Base-by-base conservation (phyloP, 2,113 vertebrate species). In the Suncus etruscus region DNA sequence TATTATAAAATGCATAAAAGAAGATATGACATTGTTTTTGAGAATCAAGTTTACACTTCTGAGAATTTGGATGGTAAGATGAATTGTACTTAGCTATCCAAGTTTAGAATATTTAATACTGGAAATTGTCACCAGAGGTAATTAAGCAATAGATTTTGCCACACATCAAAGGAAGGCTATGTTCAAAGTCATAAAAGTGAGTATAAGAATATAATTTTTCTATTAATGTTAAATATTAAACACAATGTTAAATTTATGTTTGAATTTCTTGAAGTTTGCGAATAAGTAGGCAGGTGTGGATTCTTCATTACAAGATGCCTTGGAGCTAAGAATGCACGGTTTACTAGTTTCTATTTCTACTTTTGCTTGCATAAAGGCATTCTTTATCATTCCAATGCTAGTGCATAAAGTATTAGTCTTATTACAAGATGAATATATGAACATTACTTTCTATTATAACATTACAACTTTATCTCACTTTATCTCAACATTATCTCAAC, bases 171-270 rank as follows among this genome's bases (percentile, higher is more conserved):
- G 58, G 12, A 9, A 39, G 22, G 1, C 22, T 87, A 29, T 76
- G 74, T 81, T 70, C 29, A 80, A 82, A 86, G 69, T 66, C 58
- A 85, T 82, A 72, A 50, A 75, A 66, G 29, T 86, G 15, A 93
- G 39, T 7, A 58, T 72, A 83, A 63, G 24, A 50, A 65, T 66
- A 81, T 7, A 3, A 32, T 83, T 48, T 77, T 81, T 68, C 76
- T 24, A 61, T 91, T 80, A 74, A 78, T 86, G 14, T 70, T 91
- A 75, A 75, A 61, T 20, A 16, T 82, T 68, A 82, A 80, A 54
- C 22, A 10, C 48, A 74, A 45, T 48, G 2, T n/a, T 63, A 72
- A 77, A 92, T 1, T 66, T 18, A 65, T n/a, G 12, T 63, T 76
- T n/a, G 31, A 73, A 87, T 79, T 68, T 86, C 48, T 83, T 83